Percentiles rank a stretch among this genome's conserved stretches.
Conservation (phyloP, 1,140 invertebrate species). For the Drosophila setifemur region DNA sequence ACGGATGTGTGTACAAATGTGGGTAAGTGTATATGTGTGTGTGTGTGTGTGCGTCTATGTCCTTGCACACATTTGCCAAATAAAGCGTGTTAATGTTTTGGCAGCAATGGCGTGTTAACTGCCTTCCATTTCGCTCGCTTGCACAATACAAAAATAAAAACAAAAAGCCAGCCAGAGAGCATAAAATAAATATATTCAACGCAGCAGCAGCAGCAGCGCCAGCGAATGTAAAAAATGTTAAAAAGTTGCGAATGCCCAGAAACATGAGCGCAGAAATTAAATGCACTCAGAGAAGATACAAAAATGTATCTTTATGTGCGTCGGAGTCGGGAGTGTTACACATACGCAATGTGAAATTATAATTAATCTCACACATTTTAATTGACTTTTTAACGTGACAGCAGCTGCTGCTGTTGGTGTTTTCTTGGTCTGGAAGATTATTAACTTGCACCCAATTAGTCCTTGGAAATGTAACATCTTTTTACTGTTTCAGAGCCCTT, state of each 20-base stretch:
- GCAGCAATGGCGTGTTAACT: slow-evolving; percentile 73
- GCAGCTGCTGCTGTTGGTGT: slow-evolving; percentile 10
- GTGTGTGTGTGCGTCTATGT: slow-evolving; percentile 32
- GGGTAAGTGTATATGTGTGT: background rate
- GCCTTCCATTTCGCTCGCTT: slow-evolving; percentile 76
- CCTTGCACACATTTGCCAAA: slow-evolving; percentile 75
- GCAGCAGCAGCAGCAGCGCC: background rate
- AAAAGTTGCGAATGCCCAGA: slow-evolving; percentile 31
- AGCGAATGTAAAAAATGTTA: slow-evolving; percentile 47
- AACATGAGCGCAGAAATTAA: slow-evolving; percentile 23
- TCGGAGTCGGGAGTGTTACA: slow-evolving; percentile 41
- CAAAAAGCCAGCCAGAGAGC: slow-evolving; percentile 39
- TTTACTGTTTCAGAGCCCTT: slow-evolving; percentile 7
- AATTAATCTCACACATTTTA: slow-evolving; percentile 57
- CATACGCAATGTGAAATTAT: slow-evolving; percentile 58
- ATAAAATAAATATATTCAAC: slow-evolving; percentile 57
- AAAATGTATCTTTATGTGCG: background rate
- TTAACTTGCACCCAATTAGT: slow-evolving; percentile 30
- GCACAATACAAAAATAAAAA: slow-evolving; percentile 64
- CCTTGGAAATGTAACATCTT: slow-evolving; percentile 13
- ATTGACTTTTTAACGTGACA: slow-evolving; percentile 44
- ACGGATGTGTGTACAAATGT: background rate
- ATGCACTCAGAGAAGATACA: slow-evolving; percentile 21
- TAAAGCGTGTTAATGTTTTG: slow-evolving; percentile 78
- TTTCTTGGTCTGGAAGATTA: slow-evolving; percentile 6